Evolutionary conservation across 2,888 invertebrate species (phyloP), one percentile per base, ranked within the genome.

Genomic region (Beris chalybata): DNA sequence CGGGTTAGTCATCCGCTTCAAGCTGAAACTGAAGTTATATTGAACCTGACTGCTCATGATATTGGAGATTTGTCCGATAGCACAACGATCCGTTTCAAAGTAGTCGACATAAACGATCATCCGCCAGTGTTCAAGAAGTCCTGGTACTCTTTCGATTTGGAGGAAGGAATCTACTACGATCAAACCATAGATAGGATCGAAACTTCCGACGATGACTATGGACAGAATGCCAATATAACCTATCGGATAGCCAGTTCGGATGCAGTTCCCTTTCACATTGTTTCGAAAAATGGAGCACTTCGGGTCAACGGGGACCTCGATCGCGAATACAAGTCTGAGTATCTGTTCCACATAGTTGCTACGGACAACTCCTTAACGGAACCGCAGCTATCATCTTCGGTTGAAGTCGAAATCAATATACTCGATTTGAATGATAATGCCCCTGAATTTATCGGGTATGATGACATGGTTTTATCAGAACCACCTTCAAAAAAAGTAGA

Each of bases 371-470:
- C 92, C 0, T 76, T 79, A 13, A 81, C 83, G 7, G 80, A 79
- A 4, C 83, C 82, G 12, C 86, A 86, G 53, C 79, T 91, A 68
- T 88, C 88, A 5, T 88, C 89, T 5, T 86, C 87, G 0, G 91
- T 92, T 11, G 88, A 89, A 70, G 89, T 94, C 0, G 91, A 92
- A 76, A 86, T 95, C 1, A 90, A 91, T 78, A 86, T 94, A 3
- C 79, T 91, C 69, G 94, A 94, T 74, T 84, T 92, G 0, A 94
- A 94, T 76, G 94, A 94, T 75, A 94, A 94, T 74, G 82, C 88
- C 0, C 93, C 93, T 0, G 85, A 84, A 67, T 94, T 93, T 77
- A 89, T 88, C 72, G 90, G 89, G 0, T 92, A 89, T 72, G 89
- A 91, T 74, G 88, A 90, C 45, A 68, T 78, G 56, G 63, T 71